Conservation (phyloP, 2,797 vertebrate species). For the Yasuhikotakia modesta region DNA sequence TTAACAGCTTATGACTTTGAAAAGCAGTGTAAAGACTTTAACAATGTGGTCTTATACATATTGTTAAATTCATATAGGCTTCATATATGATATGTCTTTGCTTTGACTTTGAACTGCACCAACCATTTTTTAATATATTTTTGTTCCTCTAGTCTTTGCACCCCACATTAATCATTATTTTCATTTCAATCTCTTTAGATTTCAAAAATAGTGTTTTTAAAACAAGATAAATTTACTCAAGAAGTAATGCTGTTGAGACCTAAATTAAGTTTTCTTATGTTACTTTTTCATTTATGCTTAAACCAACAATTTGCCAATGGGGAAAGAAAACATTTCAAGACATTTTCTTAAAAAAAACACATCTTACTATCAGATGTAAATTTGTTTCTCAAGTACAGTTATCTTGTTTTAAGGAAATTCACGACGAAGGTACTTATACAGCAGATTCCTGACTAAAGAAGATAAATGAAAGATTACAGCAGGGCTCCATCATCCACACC, state of each 20-base stretch:
- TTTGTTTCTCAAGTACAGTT: neutral
- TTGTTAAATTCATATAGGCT: neutral
- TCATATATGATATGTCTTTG: conserved; percentile 3
- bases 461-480: neutral
- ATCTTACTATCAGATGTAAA: neutral
- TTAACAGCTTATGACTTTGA: neutral
- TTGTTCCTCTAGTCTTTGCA: neutral
- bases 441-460: neutral
- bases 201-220: no score
- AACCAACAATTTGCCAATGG: no score
- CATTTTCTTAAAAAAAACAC: neutral
- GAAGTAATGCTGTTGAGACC: no score
- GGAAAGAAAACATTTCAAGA: neutral
- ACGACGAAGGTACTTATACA: neutral
- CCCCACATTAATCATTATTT: no score
- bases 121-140: neutral
- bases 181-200: neutral
- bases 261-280: no score
- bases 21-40: neutral
- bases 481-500: neutral
- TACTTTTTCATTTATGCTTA: neutral
- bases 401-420: neutral
- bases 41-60: neutral
- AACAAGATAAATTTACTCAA: no score
- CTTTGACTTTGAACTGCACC: neutral